Conservation (phyloP, 2,797 vertebrate genomes). For the Molossus alvarezi region DNA sequence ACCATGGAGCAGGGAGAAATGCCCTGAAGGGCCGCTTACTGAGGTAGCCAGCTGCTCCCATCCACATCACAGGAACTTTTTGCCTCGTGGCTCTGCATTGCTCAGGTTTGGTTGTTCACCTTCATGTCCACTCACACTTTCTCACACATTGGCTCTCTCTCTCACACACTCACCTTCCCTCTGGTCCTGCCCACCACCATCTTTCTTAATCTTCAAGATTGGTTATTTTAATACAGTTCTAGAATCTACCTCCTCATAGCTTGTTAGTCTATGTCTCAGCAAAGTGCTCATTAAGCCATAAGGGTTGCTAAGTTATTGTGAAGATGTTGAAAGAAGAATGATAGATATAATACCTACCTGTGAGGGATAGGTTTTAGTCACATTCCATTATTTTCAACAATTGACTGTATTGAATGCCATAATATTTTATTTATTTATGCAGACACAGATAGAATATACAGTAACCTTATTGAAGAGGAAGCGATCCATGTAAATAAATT, state of each 20-base stretch:
- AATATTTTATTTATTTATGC: neutral
- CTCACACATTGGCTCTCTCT: too few species aligned
- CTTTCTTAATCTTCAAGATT: neutral
- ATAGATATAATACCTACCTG: neutral
- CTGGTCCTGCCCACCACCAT: too few species aligned
- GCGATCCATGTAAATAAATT: neutral
- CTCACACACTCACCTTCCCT: too few species aligned
- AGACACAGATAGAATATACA: neutral
- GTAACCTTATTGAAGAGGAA: neutral
- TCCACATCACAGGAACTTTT: too few species aligned
- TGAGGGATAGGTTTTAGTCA: neutral
- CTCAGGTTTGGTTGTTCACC: too few species aligned
- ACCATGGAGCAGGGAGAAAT: too few species aligned
- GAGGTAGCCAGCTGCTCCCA: too few species aligned
- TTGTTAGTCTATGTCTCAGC: constrained; percentile 2
- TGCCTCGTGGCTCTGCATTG: too few species aligned
- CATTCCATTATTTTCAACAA: neutral
- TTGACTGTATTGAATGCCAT: neutral
- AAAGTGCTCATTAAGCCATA: constrained; percentile 64
- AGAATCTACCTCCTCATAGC: constrained; percentile 16
- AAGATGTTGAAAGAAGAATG: constrained; percentile 27
- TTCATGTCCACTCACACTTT: too few species aligned
- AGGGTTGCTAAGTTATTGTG: neutral
- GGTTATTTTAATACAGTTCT: constrained; percentile 69
- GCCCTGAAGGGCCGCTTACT: too few species aligned